phyloP scores from a whole-genome alignment of 1,140 invertebrate genomes.

The Potamilus streckersoni region DNA sequence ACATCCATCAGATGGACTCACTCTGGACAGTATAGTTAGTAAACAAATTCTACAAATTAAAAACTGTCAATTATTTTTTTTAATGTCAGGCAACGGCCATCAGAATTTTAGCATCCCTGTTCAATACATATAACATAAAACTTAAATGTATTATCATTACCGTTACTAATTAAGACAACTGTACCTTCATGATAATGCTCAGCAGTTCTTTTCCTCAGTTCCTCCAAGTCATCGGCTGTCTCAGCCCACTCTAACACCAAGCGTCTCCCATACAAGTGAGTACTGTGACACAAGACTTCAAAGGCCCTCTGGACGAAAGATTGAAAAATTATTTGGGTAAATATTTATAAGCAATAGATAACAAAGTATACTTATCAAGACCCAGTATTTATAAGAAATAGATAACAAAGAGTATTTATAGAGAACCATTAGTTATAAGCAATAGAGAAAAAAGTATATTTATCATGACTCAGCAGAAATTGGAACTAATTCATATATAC shows the following conservation, averaged over 20 bases:
- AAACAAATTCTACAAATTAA: no score
- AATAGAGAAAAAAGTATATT: background rate
- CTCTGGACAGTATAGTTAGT: no score
- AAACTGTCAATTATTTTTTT: no score
- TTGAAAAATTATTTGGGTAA: constrained; percentile 14
- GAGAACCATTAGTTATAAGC: background rate
- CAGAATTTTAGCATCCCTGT: no score
- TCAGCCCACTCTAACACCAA: constrained; percentile 97
- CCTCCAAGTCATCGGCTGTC: constrained; percentile 80
- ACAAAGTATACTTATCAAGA: background rate
- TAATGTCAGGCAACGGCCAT: no score
- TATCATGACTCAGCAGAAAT: no score
- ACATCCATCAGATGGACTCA: no score
- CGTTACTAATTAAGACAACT: no score
- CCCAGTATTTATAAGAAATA: no score
- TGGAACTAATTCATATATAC: no score
- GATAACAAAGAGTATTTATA: background rate
- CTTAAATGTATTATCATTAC: no score
- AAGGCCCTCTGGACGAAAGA: constrained; percentile 82
- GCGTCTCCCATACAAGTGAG: constrained; percentile 96
- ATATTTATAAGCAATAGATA: background rate
- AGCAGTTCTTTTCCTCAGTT: constrained; percentile 87
- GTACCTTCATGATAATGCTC: constrained; percentile 73
- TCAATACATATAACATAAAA: no score
- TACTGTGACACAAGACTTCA: constrained; percentile 91